Evolutionary conservation across 1,140 invertebrate species (phyloP).

Genomic region (Drosophila obscura): DNA sequence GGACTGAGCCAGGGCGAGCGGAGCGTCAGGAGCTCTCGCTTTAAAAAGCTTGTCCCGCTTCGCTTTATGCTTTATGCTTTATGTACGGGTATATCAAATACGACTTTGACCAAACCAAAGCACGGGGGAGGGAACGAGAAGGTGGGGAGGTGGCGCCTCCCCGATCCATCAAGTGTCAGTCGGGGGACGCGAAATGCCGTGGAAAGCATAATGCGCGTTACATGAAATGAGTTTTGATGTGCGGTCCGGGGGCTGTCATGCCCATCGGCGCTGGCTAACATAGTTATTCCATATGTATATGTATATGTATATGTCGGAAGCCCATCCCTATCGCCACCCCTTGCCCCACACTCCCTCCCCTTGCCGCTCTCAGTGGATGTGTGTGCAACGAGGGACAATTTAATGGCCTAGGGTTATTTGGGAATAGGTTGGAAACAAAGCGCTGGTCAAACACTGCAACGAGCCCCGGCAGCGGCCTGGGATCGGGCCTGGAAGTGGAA

Average conservation of each 20-base stretch:
- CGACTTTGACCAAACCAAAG: slow-evolving; percentile 48
- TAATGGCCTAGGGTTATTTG: slow-evolving; percentile 62
- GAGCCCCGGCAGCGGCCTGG: slow-evolving; percentile 10
- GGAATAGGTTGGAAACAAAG: slow-evolving; percentile 56
- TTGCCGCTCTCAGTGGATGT: slow-evolving; percentile 1
- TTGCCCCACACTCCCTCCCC: not conserved
- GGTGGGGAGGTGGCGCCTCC: slow-evolving; percentile 21
- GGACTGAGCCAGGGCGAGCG: slow-evolving; percentile 4
- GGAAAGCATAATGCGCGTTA: slow-evolving; percentile 77
- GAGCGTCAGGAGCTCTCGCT: slow-evolving; percentile 15
- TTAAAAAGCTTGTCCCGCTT: slow-evolving; percentile 49
- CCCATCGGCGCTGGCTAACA: slow-evolving; percentile 38
- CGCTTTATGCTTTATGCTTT: slow-evolving; percentile 33
- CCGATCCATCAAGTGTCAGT: slow-evolving; percentile 66
- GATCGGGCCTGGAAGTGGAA: slow-evolving; percentile 1
- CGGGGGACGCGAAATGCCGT: slow-evolving; percentile 73
- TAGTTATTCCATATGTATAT: slow-evolving; percentile 45
- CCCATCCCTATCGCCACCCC: not conserved
- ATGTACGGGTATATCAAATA: slow-evolving; percentile 47
- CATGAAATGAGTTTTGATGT: slow-evolving; percentile 78
- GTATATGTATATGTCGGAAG: slow-evolving; percentile 13
- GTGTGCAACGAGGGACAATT: slow-evolving; percentile 46
- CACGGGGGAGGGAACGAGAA: not conserved
- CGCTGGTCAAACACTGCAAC: slow-evolving; percentile 48
- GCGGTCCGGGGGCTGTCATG: slow-evolving; percentile 43